Conservation (phyloP, 1,140 invertebrate genomes). For the Calycopis cecrops region DNA sequence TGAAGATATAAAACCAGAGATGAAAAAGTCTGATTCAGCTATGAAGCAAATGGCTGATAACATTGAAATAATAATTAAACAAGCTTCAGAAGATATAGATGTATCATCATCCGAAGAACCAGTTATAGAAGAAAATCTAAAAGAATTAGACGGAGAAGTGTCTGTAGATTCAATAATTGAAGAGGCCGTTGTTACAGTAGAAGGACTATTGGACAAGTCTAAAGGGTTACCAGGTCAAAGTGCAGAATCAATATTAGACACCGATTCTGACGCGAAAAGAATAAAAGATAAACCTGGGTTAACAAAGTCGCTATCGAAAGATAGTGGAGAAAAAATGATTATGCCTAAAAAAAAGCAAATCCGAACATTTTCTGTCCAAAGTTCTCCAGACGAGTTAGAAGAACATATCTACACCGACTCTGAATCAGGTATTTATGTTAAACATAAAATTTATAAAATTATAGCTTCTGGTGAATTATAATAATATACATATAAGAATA, state of each 20-base stretch:
- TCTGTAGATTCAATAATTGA: conserved; percentile 66
- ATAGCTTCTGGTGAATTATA: too few relatives aligned
- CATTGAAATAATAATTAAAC: conserved; percentile 71
- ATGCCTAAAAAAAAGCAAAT: conserved; percentile 66
- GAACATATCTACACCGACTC: conserved; percentile 74
- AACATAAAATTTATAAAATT: too few relatives aligned
- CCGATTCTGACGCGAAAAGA: conserved; percentile 37
- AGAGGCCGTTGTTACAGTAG: conserved; percentile 60
- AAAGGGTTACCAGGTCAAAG: conserved; percentile 35
- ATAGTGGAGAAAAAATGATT: conserved; percentile 64
- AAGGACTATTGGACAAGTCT: conserved; percentile 50
- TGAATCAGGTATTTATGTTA: conserved; percentile 58
- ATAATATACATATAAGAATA: too few relatives aligned
- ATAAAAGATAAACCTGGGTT: conserved; percentile 54
- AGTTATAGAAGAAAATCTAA: conserved; percentile 29
- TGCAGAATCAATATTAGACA: conserved; percentile 34
- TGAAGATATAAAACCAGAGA: conserved; percentile 31
- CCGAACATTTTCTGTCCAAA: conserved; percentile 71
- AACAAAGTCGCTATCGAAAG: conserved; percentile 60
- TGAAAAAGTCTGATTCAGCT: conserved; percentile 67
- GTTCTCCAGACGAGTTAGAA: conserved; percentile 73
- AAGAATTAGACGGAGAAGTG: conserved; percentile 50
- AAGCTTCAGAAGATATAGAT: conserved; percentile 66
- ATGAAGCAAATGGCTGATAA: conserved; percentile 73
- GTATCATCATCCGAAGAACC: conserved; percentile 57